Base-by-base conservation (phyloP, 2,888 invertebrate species). In the Sinodicranocentrus sp. region DNA sequence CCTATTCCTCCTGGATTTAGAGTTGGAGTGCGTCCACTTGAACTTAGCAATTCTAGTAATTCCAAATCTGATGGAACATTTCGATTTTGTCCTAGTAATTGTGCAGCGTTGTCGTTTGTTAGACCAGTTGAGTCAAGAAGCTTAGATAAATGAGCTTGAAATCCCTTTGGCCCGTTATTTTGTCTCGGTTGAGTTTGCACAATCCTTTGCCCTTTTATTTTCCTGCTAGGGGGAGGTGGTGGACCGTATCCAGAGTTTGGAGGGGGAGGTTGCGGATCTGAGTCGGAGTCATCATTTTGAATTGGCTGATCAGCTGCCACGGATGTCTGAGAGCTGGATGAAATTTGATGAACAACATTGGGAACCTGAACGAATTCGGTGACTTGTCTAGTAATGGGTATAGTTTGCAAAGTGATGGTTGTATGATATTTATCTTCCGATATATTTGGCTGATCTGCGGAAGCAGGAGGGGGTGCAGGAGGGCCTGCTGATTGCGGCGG, bases 281-380 rank as follows among this genome's bases (percentile, higher is more conserved):
- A 54, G 10, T 80, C 79, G 2, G 52, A 43, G 10, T 84, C 79
- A 21, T 68, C 68, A 25, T 44, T 26, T 3, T 61, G 65, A 1
- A 59, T 1, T 5, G 71, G 61, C 28, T 71, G 77, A 19, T 75
- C 78, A 0, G 72, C 23, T 0, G 59, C 33, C 1, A 72, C 25
- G 1, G 73, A 23, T 33, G 68, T 28, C 23, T 86, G 82, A 26
- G 79, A 76, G 26, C 48, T 73, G 10, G 78, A 19, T 0, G 86
- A 84, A 43, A 85, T 78, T 17, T 82, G 77, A 33, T 86, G 85
- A 6, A 85, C 82, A 15, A 86, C 76, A 25, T 85, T 86, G 15
- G 86, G 86, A 10, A 86, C 86, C 28, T 86, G 86, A 13, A 86
- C 85, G 43, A 86, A 84, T 70, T 86, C 85, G 0, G 86, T 86